Evolutionary conservation across 1,140 invertebrate species (phyloP), one percentile per base, ranked within the genome.

Genomic region (Polyergus mexicanus): DNA sequence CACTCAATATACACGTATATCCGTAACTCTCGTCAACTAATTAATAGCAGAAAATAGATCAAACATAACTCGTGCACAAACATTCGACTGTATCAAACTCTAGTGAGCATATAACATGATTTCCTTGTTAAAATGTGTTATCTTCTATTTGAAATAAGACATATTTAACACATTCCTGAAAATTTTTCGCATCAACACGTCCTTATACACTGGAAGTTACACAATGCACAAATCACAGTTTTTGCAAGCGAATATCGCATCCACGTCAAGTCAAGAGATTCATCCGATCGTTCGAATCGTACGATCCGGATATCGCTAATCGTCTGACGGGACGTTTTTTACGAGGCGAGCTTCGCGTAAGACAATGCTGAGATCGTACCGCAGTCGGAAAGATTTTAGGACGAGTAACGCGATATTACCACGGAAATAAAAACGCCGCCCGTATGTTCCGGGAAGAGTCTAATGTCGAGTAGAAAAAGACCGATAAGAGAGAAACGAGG

Each of bases 21-120:
- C n/a, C 16, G 44, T 80, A 63, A 69, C 77, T 69, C 65, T 68
- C 47, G 41, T 68, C 65, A 69, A 80, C 65, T 80, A 80, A 80
- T 80, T 80, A 47, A 69, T 69, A 80, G 63, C 38, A n/a, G n/a
- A 72, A 83, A 72, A 83, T 74, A 44, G 41, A 19, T 22, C 8
- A 19, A 19, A 58, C 56, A 44, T 35, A n/a, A 38, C 35, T 58
- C 19, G 25, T 28, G 44, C 38, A 25, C 16, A 58, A 41, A 19
- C n/a, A n/a, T 38, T 41, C 11, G 68, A 38, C 35, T n/a, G 25
- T 19, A 13, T 28, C 32, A 69, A 83, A 83, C 68, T 72, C 5
- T 11, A 22, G 3, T 22, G 0, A 54, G 41, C 19, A 8, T 35
- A 60, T 68, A 78, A 69, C 28, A 41, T 25, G 19, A 32, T 69